Evolutionary conservation across 2,888 invertebrate species (phyloP), one percentile per base, ranked within the genome.

Genomic region (Morpho achilles): DNA sequence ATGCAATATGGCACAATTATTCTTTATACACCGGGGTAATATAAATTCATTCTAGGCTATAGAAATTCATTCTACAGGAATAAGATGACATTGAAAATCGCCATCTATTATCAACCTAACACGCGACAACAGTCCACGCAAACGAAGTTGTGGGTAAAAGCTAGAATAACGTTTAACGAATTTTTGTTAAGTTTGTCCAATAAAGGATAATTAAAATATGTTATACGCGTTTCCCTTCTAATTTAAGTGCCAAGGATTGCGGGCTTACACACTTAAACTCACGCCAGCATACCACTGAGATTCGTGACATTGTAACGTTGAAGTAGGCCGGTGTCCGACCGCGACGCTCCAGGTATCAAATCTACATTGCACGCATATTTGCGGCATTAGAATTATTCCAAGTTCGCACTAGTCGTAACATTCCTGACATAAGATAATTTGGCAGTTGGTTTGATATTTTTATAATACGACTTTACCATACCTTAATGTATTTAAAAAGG

Each of bases 361-460:
- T 85, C 81, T 79, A 82, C 84, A 83, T 87, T 75, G 81, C 77
- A 64, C 74, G 76, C 84, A 86, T 87, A 80, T 76, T 84, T 88
- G 87, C 67, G 87, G 87, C 66, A 62, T 70, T 70, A 70, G 68
- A 62, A 72, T 71, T 68, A 66, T 71, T 72, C 76, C 76, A 72
- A 76, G 75, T 77, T 71, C 72, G 68, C 71, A 63, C 62, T 59
- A 47, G 67, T 62, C 68, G 72, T 76, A 72, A 69, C 67, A 78
- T 76, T 72, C 63, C 59, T 45, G 39, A 44, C 45, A 49, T 10
- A 22, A 40, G n/a, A 41, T 9, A 23, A 41, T 47, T 48, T 23
- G 41, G 8, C n/a, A 32, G 3, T 32, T 32, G 32, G 5, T 32
- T 32, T 5, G 5, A 32, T 32, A 32, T 32, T 32, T 32, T 16